Evolutionary conservation across 2,113 vertebrate species (phyloP).

Genomic region (human (Homo sapiens)): DNA sequence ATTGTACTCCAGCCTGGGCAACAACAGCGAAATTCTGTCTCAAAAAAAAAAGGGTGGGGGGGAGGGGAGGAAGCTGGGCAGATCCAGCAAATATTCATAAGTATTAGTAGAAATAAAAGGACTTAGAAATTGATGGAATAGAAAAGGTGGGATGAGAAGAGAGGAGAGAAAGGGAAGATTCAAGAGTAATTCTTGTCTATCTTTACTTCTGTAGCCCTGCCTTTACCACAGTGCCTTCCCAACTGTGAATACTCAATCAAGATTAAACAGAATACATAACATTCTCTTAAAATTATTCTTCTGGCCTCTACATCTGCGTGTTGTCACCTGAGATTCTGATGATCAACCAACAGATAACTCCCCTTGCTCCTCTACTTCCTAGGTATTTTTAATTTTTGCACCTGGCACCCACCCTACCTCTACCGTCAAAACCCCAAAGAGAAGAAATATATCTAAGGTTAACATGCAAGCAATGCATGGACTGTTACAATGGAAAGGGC

Average conservation of each 20-base stretch:
- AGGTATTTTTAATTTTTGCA: background rate
- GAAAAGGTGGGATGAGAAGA: background rate
- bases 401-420: background rate
- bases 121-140: background rate
- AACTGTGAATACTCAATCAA: background rate
- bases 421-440: background rate
- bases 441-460: background rate
- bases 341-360: background rate
- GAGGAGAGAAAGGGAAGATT: background rate
- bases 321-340: background rate
- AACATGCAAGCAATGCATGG: background rate
- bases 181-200: no score
- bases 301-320: background rate
- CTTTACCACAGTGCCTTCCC: background rate
- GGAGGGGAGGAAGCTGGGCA: background rate
- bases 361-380: background rate
- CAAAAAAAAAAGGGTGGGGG: background rate
- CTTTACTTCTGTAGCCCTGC: background rate
- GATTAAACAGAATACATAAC: background rate
- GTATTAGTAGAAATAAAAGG: background rate
- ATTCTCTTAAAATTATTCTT: background rate
- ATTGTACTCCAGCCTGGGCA: no score
- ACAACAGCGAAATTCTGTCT: no score
- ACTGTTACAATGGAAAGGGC: background rate
- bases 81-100: background rate